Conservation (phyloP, 2,113 vertebrate genomes). For the Mandrillus leucophaeus region DNA sequence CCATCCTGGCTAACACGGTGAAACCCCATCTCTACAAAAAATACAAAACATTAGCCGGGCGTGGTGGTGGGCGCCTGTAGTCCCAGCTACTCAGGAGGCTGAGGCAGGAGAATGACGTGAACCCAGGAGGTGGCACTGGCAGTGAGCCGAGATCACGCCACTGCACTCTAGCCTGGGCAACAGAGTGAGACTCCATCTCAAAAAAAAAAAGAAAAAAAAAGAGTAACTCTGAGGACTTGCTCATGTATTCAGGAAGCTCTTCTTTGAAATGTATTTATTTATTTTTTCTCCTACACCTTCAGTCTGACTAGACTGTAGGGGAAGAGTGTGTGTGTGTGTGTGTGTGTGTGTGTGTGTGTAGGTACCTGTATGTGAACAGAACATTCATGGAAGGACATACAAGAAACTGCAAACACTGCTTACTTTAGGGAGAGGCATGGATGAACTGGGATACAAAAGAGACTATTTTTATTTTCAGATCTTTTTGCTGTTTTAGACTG, state of each 20-base stretch:
- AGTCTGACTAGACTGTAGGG: not conserved
- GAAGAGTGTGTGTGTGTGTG: not conserved
- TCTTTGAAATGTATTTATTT: not conserved
- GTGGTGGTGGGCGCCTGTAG: no score
- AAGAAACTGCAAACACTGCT: not conserved
- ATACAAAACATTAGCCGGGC: no score
- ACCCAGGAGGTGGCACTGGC: no score
- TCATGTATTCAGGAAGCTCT: not conserved
- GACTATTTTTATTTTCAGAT: not conserved
- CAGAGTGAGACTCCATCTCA: no score
- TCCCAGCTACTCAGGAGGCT: no score
- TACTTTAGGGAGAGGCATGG: not conserved
- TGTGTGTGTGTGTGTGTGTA: not conserved
- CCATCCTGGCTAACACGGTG: no score
- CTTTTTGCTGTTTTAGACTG: not conserved
- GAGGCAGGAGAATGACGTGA: no score
- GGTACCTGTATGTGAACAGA: not conserved
- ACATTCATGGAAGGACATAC: not conserved
- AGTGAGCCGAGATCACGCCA: no score
- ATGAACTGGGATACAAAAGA: not conserved
- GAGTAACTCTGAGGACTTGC: not conserved
- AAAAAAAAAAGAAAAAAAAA: no score
- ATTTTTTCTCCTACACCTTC: not conserved
- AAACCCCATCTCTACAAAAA: no score
- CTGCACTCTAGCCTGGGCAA: no score